Percentiles rank a stretch among this genome's conserved stretches.
Evolutionary conservation across 2,888 invertebrate genomes (phyloP).

Genomic region (Ochropleura leucogaster): DNA sequence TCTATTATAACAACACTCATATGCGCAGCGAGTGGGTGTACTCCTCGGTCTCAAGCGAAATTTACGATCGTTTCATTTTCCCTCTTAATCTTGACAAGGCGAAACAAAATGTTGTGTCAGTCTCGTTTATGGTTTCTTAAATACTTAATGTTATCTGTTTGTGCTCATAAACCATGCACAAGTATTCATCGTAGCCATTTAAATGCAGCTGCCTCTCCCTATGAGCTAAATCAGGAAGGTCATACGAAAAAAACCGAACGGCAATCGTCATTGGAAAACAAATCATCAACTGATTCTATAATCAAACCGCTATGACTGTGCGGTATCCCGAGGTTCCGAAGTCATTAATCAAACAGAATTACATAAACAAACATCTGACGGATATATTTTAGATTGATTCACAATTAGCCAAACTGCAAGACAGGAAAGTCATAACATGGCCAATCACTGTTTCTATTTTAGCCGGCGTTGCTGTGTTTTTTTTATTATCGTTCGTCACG

Average conservation of each 20-base stretch:
- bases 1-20: constrained; percentile 86
- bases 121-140: constrained; percentile 76
- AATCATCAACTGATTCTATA: constrained; percentile 58
- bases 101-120: constrained; percentile 79
- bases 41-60: constrained; percentile 77
- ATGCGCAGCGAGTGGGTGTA: constrained; percentile 78
- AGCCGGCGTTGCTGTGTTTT: constrained; percentile 31
- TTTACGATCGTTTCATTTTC: constrained; percentile 87
- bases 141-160: constrained; percentile 63
- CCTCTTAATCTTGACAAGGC: constrained; percentile 83
- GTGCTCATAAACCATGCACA: constrained; percentile 6
- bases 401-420: constrained; percentile 51
- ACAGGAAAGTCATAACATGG: constrained; percentile 55
- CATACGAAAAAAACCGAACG: constrained; percentile 38
- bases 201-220: constrained; percentile 4
- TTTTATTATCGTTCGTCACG: constrained; percentile 38
- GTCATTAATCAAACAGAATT: constrained; percentile 57
- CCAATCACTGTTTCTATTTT: constrained; percentile 52
- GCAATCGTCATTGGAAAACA: constrained; percentile 47
- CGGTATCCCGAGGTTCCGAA: constrained; percentile 49
- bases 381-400: constrained; percentile 62
- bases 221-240: constrained; percentile 57
- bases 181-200: constrained; percentile 1
- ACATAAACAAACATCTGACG: constrained; percentile 61
- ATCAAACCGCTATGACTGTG: constrained; percentile 42